Conservation (phyloP, 2,113 vertebrate genomes). For the Mus musculus region GRCm39 chr9:70966001-70966500, state of each 20-base stretch:
- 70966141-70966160: constrained; percentile 72
- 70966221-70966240: constrained; percentile 68
- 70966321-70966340: neutral
- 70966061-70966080: constrained; percentile 7
- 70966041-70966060: neutral
- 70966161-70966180: constrained; percentile 71
- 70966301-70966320: neutral
- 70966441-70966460: neutral
- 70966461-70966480: neutral
- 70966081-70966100: neutral
- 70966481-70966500: neutral
- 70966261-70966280: constrained; percentile 66
- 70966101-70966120: constrained; percentile 44
- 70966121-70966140: constrained; percentile 69
- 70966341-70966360: neutral
- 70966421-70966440: neutral
- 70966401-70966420: neutral
- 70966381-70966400: neutral
- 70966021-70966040: neutral
- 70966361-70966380: neutral
- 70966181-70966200: constrained; percentile 67
- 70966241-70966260: constrained; percentile 58
- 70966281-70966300: constrained; percentile 35
- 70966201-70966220: constrained; percentile 73
- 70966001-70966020: neutral